A percentile compares a stretch with the other conserved stretches of the same genome.
These are phyloP conservation scores for Apogon talboti DNA, from an alignment of 2,797 vertebrate species.

Conservation along the genomic window DNA sequence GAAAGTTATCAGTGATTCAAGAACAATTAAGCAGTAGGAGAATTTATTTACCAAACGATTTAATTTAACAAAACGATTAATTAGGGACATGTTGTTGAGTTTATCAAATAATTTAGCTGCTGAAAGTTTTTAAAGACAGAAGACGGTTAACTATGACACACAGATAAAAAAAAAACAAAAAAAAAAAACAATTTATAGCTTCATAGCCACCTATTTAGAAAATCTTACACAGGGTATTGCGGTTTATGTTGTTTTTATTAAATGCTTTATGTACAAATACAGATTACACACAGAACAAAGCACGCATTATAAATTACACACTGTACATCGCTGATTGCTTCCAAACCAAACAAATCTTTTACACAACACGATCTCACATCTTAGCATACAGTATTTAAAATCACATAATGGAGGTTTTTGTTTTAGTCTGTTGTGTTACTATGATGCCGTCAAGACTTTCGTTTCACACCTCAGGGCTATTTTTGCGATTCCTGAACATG, in stretches of 20 bases:
- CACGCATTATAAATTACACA: conserved; percentile 92
- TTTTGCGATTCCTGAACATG: conserved; percentile 60
- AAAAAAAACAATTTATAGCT: conserved; percentile 83
- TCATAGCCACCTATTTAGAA: conserved; percentile 92
- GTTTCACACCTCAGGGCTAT: conserved; percentile 66
- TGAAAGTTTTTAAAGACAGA: conserved; percentile 90
- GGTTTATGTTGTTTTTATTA: conserved; percentile 95
- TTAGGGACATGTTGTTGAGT: conserved; percentile 83
- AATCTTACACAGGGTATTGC: conserved; percentile 95
- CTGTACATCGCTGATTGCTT: conserved; percentile 89
- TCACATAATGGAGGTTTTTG: conserved; percentile 88
- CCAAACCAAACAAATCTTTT: conserved; percentile 87
- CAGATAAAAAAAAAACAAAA: conserved; percentile 66
- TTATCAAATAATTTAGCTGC: conserved; percentile 89
- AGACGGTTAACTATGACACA: conserved; percentile 67
- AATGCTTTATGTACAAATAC: conserved; percentile 96
- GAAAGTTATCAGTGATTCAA: conserved; percentile 89
- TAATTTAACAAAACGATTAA: conserved; percentile 68
- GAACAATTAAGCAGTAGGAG: conserved; percentile 92
- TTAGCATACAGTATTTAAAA: conserved; percentile 82
- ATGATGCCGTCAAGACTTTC: conserved; percentile 81
- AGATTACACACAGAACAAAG: conserved; percentile 99
- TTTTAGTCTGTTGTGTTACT: conserved; percentile 81
- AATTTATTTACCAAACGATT: conserved; percentile 90
- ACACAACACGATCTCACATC: conserved; percentile 93